phyloP scores from a whole-genome alignment of 2,113 vertebrate genomes.

The Hyla sarda region DNA sequence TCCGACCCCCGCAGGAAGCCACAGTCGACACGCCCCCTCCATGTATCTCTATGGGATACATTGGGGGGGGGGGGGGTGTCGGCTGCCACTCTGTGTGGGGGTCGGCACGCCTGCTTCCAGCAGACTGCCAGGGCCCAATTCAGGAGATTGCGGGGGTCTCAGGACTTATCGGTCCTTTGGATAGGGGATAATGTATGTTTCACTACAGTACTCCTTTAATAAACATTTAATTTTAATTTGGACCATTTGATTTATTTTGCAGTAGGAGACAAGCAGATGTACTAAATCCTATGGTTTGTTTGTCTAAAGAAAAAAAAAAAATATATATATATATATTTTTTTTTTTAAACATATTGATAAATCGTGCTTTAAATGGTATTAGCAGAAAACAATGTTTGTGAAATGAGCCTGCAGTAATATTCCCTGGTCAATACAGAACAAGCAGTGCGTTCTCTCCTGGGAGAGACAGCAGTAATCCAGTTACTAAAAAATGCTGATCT shows the following conservation, averaged over 20 bases:
- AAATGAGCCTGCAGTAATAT: constrained; percentile 58
- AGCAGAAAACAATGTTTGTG: constrained; percentile 60
- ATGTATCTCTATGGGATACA: too few species aligned
- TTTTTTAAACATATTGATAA: constrained; percentile 55
- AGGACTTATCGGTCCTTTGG: too few species aligned
- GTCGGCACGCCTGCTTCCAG: too few species aligned
- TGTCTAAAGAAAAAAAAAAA: neutral
- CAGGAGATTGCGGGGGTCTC: too few species aligned
- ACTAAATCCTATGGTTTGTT: constrained; percentile 8
- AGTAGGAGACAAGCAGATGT: neutral
- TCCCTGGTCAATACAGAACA: constrained; percentile 60
- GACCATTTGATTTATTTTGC: neutral
- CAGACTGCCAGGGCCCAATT: too few species aligned
- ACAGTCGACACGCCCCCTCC: too few species aligned
- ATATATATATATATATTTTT: constrained; percentile 2
- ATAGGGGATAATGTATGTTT: too few species aligned
- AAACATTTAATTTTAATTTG: neutral
- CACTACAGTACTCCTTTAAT: too few species aligned
- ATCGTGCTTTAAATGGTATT: constrained; percentile 52
- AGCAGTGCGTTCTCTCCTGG: constrained; percentile 50
- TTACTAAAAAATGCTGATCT: constrained; percentile 57
- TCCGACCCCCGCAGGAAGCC: too few species aligned
- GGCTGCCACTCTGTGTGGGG: too few species aligned
- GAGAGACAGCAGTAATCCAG: constrained; percentile 57
- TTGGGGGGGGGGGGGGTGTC: too few species aligned